Evolutionary conservation across 2,888 invertebrate genomes (phyloP).

Genomic region (Dichetophora obliterata): DNA sequence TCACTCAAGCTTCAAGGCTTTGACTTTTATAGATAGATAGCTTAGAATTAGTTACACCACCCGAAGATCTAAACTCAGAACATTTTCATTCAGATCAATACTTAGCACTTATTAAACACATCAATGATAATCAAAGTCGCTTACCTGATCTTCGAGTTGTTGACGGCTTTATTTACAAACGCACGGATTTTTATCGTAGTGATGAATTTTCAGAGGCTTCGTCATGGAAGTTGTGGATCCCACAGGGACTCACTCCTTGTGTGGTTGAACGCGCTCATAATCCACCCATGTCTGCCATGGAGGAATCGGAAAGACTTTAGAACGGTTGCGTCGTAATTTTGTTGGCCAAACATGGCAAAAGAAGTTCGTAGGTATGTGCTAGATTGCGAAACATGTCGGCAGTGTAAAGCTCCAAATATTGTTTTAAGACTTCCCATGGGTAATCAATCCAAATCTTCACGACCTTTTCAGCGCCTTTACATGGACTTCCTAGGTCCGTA

Average conservation of each 20-base stretch:
- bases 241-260: neutral
- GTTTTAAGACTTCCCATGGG: slow-evolving; percentile 41
- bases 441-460: slow-evolving; percentile 22
- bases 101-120: neutral
- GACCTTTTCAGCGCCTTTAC: slow-evolving; percentile 44
- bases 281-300: slow-evolving; percentile 24
- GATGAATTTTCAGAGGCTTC: slow-evolving; percentile 19
- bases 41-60: slow-evolving; percentile 1
- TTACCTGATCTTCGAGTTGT: slow-evolving; percentile 38
- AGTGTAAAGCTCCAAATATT: slow-evolving; percentile 32
- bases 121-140: slow-evolving; percentile 7
- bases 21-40: slow-evolving; percentile 13
- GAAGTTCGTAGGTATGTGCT: slow-evolving; percentile 36
- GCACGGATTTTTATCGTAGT: slow-evolving; percentile 18
- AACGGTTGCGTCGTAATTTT: slow-evolving; percentile 34
- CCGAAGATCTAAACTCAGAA: slow-evolving; percentile 14
- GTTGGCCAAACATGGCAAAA: slow-evolving; percentile 42
- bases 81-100: slow-evolving; percentile 23
- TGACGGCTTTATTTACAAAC: slow-evolving; percentile 35
- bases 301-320: slow-evolving; percentile 37
- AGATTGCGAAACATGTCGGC: slow-evolving; percentile 20
- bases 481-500: slow-evolving; percentile 42
- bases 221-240: slow-evolving; percentile 46
- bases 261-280: slow-evolving; percentile 25
- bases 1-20: slow-evolving; percentile 25